Conservation (phyloP, 2,113 vertebrate species). For the Hydrochoerus hydrochaeris region DNA sequence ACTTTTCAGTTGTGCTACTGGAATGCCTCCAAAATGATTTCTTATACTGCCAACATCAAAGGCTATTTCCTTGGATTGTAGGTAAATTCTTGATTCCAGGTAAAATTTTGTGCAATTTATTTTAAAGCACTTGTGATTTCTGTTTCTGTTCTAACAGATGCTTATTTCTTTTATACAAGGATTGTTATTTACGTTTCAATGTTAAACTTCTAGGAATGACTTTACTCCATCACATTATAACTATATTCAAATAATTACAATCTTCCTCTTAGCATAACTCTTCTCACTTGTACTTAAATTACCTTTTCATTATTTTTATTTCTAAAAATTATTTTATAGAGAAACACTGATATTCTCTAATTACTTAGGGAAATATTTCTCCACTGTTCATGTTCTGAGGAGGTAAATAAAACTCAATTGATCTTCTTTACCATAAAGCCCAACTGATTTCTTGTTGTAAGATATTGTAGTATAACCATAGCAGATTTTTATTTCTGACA, state of each 20-base stretch:
- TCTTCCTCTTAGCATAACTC: background rate
- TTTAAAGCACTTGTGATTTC: constrained; percentile 47
- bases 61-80: background rate
- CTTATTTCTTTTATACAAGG: constrained; percentile 43
- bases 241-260: background rate
- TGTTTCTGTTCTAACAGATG: background rate
- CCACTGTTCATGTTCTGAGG: background rate
- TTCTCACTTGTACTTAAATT: background rate
- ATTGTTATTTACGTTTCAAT: constrained; percentile 48
- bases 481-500: constrained; percentile 48
- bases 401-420: background rate
- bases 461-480: background rate
- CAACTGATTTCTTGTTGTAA: constrained; percentile 21
- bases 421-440: background rate
- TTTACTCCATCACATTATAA: background rate
- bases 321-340: background rate
- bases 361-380: constrained; percentile 6
- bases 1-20: too few relatives aligned
- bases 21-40: background rate
- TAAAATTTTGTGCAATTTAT: background rate
- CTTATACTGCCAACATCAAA: background rate
- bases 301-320: constrained; percentile 38
- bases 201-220: constrained; percentile 43
- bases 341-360: background rate
- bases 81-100: constrained; percentile 17